Evolutionary conservation across 2,888 invertebrate species (phyloP), one percentile per base, ranked within the genome.

Genomic region (Pyrrhosoma nymphula): DNA sequence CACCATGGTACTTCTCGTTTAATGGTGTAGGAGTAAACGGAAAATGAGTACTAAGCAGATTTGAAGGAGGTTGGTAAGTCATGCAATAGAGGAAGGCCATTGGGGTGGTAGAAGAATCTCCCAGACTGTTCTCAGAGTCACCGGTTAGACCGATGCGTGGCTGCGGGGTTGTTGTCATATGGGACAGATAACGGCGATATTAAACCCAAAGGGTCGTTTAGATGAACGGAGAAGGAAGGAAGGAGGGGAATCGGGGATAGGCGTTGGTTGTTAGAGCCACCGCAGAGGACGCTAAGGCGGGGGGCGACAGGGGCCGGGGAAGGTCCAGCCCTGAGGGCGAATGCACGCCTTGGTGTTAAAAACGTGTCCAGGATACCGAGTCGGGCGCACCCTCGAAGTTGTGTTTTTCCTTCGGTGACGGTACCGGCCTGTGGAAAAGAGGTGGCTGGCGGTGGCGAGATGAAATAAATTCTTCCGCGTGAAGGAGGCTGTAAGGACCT

Each of bases 161-260:
- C 82, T 82, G 82, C 16, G 30, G 82, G n/a, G 3, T 12, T 56
- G 60, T 93, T 69, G 93, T 93, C 60, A 93, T 69, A 60, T 90
- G 47, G 89, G 89, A 89, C 89, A 89, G 56, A 89, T 89, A 89
- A 93, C 26, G 39, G 69, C 69, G 69, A 93, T 69, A 93, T 93
- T 69, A 60, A 93, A 69, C 69, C 60, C 60, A 60, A 30, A 60
- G 63, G 60, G 69, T 63, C 23, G 63, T 93, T 18, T 56, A 93
- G 56, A n/a, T 55, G 47, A n/a, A 20, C 0, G 30, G 35, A 26
- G n/a, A n/a, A n/a, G n/a, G n/a, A n/a, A n/a, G 60, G 95, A 18
- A 23, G 56, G 12, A 56, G 56, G 89, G 47, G 23, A 47, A 89
- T 6, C 10, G 56, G n/a, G 47, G 35, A 12, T 35, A 3, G 89